Evolutionary conservation across 2,113 vertebrate species (phyloP).

Genomic region (Neotragus pygmaeus): DNA sequence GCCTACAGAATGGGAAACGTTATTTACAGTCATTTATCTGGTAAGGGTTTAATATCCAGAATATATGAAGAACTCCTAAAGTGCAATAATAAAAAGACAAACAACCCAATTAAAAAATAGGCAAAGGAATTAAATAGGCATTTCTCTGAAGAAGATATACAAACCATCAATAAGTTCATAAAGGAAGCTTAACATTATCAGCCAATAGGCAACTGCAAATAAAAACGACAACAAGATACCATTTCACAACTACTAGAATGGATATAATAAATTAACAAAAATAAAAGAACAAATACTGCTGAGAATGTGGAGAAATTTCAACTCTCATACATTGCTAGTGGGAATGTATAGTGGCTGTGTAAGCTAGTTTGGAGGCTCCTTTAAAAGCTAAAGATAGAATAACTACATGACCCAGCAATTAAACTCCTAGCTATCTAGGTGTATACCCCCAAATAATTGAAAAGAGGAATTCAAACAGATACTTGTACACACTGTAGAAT

Average conservation of each 20-base stretch:
- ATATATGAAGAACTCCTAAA: background rate
- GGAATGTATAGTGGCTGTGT: background rate
- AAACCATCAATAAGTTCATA: background rate
- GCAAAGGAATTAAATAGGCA: background rate
- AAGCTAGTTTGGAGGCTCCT: background rate
- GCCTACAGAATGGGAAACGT: background rate
- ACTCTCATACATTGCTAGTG: background rate
- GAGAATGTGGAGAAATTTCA: background rate
- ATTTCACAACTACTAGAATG: background rate
- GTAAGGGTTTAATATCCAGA: background rate
- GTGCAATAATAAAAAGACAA: background rate
- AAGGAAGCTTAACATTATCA: background rate
- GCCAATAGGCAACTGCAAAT: background rate
- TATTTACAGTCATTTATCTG: background rate
- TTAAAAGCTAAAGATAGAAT: background rate
- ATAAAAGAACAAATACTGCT: background rate
- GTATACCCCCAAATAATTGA: background rate
- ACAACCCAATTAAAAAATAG: background rate
- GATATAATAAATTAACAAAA: background rate
- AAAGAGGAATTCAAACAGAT: background rate
- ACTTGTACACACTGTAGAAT: background rate
- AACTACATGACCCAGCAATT: background rate
- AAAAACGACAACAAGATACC: background rate
- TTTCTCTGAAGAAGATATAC: background rate
- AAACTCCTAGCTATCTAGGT: background rate